These are phyloP conservation scores for Dicentrarchus labrax DNA, from an alignment of 2,113 vertebrate genomes.

Conservation along the genomic window DNA sequence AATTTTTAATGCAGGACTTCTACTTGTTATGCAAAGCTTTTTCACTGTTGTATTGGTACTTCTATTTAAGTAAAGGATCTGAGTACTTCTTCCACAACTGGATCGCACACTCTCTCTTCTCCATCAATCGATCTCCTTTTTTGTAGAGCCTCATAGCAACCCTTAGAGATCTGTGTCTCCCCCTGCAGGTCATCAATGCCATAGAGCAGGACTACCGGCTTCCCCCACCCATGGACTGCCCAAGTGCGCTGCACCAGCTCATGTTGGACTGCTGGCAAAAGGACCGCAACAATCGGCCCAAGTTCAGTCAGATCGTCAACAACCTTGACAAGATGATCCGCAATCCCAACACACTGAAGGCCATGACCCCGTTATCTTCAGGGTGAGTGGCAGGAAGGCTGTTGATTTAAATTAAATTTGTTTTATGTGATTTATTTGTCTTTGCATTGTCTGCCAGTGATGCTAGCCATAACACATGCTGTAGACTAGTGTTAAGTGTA, in stretches of 20 bases:
- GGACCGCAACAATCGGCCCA: constrained; percentile 97
- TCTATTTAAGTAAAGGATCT: not conserved
- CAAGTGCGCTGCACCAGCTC: constrained; percentile 95
- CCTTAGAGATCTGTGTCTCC: constrained; percentile 71
- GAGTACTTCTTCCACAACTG: constrained; percentile 14
- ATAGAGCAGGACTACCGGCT: constrained; percentile 98
- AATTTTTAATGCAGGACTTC: not conserved
- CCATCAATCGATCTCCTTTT: constrained; percentile 7
- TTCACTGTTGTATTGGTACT: not conserved
- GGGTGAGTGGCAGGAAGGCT: constrained; percentile 83
- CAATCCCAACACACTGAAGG: constrained; percentile 97
- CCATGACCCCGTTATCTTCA: constrained; percentile 96
- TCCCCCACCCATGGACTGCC: constrained; percentile 98
- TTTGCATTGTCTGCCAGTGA: not conserved
- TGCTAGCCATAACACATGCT: not conserved
- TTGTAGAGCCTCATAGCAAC: constrained; percentile 44
- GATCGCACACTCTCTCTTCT: constrained; percentile 5
- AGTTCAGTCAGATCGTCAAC: constrained; percentile 98
- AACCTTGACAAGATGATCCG: constrained; percentile 99
- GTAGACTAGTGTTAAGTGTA: not conserved
- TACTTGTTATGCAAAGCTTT: not conserved
- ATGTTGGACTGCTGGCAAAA: constrained; percentile 99
- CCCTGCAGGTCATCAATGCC: constrained; percentile 95
- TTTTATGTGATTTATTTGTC: not conserved
- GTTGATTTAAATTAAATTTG: not conserved